Evolutionary conservation across 2,888 invertebrate species (phyloP).

Genomic region (Eristalinus sepulchralis): DNA sequence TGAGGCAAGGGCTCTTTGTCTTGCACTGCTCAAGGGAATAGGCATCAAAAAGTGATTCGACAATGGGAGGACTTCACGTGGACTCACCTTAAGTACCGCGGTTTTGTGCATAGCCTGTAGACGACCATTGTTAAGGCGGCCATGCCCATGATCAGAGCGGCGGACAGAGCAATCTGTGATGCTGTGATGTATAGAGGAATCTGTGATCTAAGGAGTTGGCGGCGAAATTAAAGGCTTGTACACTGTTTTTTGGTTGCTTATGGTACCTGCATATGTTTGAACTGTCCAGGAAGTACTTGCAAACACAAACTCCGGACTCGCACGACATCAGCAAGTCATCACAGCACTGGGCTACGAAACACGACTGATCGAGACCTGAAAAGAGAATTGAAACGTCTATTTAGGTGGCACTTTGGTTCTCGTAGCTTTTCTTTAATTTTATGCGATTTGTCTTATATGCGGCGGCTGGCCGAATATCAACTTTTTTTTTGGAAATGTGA

Average conservation of each 20-base stretch:
- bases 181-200: conserved; percentile 71
- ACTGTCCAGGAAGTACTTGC: conserved; percentile 14
- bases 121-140: conserved; percentile 73
- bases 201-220: background rate
- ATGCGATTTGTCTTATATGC: too few relatives aligned
- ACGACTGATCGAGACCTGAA: conserved; percentile 14
- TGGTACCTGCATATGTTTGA: conserved; percentile 34
- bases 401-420: too few relatives aligned
- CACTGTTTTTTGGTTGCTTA: background rate
- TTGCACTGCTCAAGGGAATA: conserved; percentile 44
- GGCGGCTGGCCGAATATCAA: too few relatives aligned
- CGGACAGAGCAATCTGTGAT: conserved; percentile 73
- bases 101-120: conserved; percentile 73
- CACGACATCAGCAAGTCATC: background rate
- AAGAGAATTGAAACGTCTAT: background rate
- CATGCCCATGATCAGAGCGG: conserved; percentile 74
- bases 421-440: too few relatives aligned
- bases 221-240: background rate
- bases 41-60: background rate
- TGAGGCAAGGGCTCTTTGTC: conserved; percentile 59
- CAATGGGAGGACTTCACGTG: background rate
- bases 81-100: conserved; percentile 71
- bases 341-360: conserved; percentile 14
- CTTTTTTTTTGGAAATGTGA: too few relatives aligned
- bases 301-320: background rate